Percentiles rank a stretch among this genome's conserved stretches.
These are phyloP conservation scores for Greenwoodochromis staneri DNA, from an alignment of 2,113 vertebrate genomes.

Conservation along the genomic window DNA sequence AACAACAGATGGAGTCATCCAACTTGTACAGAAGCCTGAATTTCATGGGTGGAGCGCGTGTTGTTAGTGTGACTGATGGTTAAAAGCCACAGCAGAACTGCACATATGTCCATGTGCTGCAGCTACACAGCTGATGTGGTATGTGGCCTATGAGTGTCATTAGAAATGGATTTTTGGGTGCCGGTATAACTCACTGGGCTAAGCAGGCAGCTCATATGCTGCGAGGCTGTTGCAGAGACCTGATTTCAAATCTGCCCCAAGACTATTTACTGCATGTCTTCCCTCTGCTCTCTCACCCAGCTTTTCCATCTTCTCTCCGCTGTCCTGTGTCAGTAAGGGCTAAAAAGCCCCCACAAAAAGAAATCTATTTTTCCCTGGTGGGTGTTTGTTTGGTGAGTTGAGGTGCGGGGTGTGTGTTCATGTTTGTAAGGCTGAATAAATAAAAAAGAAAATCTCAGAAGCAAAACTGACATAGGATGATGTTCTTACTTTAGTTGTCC, in stretches of 20 bases:
- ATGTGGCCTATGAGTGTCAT: neutral
- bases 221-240: neutral
- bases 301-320: neutral
- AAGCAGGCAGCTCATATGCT: neutral
- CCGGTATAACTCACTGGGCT: neutral
- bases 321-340: neutral
- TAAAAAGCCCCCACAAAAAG: neutral
- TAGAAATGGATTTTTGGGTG: neutral
- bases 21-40: neutral
- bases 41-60: neutral
- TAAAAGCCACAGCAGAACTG: neutral
- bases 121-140: neutral
- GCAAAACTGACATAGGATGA: rapidly evolving
- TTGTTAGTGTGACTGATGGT: neutral
- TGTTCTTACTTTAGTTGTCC: neutral
- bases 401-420: neutral
- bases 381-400: neutral
- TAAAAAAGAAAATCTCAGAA: neutral
- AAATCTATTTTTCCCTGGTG: neutral
- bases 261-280: neutral
- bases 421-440: rapidly evolving
- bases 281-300: neutral
- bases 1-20: neutral
- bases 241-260: neutral
- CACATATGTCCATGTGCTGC: neutral